phyloP scores from a whole-genome alignment of 2,113 vertebrate genomes.

The Pterocles burchelli region DNA sequence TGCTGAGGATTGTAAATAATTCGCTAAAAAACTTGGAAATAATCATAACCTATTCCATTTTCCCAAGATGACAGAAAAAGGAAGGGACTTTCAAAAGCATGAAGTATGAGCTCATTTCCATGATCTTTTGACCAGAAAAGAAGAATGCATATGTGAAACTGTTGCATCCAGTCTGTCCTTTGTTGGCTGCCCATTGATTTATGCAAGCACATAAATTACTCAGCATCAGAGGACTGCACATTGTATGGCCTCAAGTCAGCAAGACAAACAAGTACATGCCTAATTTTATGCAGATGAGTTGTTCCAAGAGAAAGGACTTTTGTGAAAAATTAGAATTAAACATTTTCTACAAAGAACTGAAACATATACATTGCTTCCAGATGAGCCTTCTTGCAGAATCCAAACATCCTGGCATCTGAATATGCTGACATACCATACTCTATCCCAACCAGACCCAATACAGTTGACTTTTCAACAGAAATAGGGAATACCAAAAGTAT shows the following conservation, averaged over 20 bases:
- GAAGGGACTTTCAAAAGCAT: constrained; percentile 7
- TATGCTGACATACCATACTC: not conserved
- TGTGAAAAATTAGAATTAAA: constrained; percentile 23
- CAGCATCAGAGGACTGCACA: not conserved
- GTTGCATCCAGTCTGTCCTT: not conserved
- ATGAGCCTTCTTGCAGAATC: not conserved
- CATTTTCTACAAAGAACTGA: not conserved
- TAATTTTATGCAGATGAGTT: constrained; percentile 62
- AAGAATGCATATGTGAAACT: not conserved
- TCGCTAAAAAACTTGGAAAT: constrained; percentile 9
- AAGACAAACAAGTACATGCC: constrained; percentile 29
- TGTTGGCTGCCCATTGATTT: constrained; percentile 2
- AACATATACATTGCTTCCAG: constrained; percentile 38
- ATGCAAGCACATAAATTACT: constrained; percentile 25
- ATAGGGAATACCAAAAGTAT: not conserved
- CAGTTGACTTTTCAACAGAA: not conserved
- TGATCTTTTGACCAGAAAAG: constrained; percentile 30
- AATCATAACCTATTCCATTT: constrained; percentile 11
- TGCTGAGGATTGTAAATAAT: not conserved
- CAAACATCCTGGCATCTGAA: constrained; percentile 3
- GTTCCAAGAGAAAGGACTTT: constrained; percentile 1
- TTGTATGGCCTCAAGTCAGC: constrained; percentile 13
- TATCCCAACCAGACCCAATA: not conserved
- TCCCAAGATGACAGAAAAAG: not conserved
- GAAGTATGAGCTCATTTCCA: constrained; percentile 7